Evolutionary conservation across 2,888 invertebrate species (phyloP).

Genomic region (Heliconius erato): DNA sequence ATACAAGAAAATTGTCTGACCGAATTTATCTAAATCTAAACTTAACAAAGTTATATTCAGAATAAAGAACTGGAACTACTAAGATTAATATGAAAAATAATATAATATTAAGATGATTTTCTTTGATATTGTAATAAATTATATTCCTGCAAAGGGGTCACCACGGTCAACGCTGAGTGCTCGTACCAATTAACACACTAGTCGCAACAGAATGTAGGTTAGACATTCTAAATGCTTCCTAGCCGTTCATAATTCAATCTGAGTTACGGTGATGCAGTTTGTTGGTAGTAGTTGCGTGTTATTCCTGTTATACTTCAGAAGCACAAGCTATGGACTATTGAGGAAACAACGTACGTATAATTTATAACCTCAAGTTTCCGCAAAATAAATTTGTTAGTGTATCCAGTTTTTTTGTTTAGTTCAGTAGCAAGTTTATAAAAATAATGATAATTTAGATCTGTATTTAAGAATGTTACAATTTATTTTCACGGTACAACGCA

Average conservation of each 20-base stretch:
- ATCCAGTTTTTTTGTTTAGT: not conserved
- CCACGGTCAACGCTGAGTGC: conserved; percentile 48
- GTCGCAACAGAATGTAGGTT: conserved; percentile 52
- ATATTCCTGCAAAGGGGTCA: conserved; percentile 47
- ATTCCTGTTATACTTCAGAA: conserved; percentile 35
- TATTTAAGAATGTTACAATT: not conserved
- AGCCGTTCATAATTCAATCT: conserved; percentile 50
- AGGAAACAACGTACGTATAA: conserved; percentile 49
- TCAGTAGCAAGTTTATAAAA: not conserved
- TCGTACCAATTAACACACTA: conserved; percentile 52
- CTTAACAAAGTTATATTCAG: no score
- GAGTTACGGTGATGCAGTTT: conserved; percentile 44
- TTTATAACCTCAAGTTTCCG: conserved; percentile 51
- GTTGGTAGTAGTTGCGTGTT: conserved; percentile 40
- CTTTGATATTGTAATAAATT: conserved; percentile 43
- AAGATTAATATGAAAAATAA: not conserved
- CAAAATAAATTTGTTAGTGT: conserved; percentile 41
- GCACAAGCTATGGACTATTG: conserved; percentile 31
- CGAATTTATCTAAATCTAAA: not conserved
- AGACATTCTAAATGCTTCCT: conserved; percentile 53
- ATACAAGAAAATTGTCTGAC: not conserved
- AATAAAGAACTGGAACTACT: not conserved
- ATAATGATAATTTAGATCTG: not conserved
- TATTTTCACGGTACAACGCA: no score
- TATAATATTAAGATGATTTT: conserved; percentile 31